Evolutionary conservation across 2,888 invertebrate genomes (phyloP).

Genomic region (Lymantria dispar): DNA sequence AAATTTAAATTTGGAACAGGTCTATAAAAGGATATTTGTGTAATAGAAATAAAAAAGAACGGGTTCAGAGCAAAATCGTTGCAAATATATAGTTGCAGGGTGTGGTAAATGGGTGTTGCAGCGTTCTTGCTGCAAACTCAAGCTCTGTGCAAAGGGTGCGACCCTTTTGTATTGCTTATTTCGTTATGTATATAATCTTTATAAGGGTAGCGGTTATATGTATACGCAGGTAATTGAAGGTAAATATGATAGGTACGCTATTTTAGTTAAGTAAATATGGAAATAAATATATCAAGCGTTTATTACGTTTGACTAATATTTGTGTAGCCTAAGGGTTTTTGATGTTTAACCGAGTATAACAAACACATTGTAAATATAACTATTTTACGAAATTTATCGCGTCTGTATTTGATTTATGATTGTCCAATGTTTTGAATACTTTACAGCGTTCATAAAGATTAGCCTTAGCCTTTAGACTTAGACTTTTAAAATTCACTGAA

Average conservation of each 20-base stretch:
- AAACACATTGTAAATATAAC: too few relatives aligned
- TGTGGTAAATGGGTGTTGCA: constrained; percentile 52
- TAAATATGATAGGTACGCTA: constrained; percentile 3
- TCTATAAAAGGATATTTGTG: constrained; percentile 31
- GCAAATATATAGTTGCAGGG: constrained; percentile 19
- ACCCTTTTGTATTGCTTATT: constrained; percentile 49
- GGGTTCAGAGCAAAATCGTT: constrained; percentile 22
- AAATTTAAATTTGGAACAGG: constrained; percentile 10
- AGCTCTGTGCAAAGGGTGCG: constrained; percentile 63
- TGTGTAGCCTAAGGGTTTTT: too few relatives aligned
- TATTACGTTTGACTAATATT: too few relatives aligned
- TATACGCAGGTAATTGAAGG: constrained; percentile 17
- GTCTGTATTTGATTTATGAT: too few relatives aligned
- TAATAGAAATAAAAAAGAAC: constrained; percentile 22
- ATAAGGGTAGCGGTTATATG: constrained; percentile 30
- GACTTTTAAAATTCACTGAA: too few relatives aligned
- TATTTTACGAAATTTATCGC: too few relatives aligned
- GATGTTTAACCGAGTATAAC: too few relatives aligned
- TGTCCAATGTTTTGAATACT: too few relatives aligned
- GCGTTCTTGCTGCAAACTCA: constrained; percentile 54
- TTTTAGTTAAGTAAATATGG: too few relatives aligned
- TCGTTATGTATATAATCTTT: constrained; percentile 30
- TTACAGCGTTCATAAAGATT: too few relatives aligned
- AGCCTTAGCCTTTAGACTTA: too few relatives aligned
- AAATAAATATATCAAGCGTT: too few relatives aligned